Conservation (phyloP, 2,888 invertebrate genomes). For the Gastracanthus pulcherrimus region DNA sequence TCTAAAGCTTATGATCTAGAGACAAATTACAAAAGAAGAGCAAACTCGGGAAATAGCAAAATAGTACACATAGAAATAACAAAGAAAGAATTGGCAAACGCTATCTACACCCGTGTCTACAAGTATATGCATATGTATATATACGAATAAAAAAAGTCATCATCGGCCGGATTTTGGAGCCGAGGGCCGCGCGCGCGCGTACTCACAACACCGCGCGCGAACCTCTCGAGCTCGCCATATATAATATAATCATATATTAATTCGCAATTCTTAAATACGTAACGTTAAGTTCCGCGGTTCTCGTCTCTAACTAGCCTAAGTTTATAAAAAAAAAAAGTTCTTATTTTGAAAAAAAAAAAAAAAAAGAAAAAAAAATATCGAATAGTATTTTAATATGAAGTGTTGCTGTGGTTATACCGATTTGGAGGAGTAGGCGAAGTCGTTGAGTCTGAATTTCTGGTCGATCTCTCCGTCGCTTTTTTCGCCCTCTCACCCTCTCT, state of each 20-base stretch:
- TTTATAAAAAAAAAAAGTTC: background rate
- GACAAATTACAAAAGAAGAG: conserved; percentile 52
- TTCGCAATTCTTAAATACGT: background rate
- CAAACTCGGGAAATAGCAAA: conserved; percentile 51
- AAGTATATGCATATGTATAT: conserved; percentile 1
- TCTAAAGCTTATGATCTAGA: conserved; percentile 56
- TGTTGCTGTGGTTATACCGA: conserved; percentile 71
- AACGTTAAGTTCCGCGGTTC: background rate
- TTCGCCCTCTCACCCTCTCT: no score
- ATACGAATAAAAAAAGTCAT: conserved; percentile 23
- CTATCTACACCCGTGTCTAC: conserved; percentile 21
- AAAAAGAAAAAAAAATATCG: conserved; percentile 53
- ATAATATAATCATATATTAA: conserved; percentile 2
- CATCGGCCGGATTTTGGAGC: conserved; percentile 52
- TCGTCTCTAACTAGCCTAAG: background rate
- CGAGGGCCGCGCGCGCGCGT: conserved; percentile 74
- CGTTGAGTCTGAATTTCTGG: conserved; percentile 63
- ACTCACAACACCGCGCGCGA: conserved; percentile 76
- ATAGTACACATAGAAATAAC: conserved; percentile 42
- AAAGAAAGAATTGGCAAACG: conserved; percentile 45
- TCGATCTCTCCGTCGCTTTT: conserved; percentile 23
- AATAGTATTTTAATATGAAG: conserved; percentile 54
- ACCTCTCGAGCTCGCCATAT: conserved; percentile 62
- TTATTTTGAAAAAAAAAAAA: conserved; percentile 1
- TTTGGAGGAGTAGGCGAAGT: conserved; percentile 68